Percentiles rank a stretch among this genome's conserved stretches.
Evolutionary conservation across 2,888 invertebrate species (phyloP).

Genomic region (Hyppa rectilinea): DNA sequence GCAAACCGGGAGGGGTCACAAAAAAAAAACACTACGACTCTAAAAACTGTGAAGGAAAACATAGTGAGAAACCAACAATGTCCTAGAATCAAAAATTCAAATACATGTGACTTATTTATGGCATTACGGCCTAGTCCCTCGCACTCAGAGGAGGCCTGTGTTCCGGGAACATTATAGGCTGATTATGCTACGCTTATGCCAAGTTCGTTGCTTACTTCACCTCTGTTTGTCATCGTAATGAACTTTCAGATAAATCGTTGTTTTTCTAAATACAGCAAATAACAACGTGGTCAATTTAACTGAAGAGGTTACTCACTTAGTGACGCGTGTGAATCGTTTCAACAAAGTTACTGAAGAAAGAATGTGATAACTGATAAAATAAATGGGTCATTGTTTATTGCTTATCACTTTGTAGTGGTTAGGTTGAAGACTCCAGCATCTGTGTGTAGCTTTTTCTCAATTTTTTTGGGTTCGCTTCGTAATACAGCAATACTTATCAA

Average conservation of each 20-base stretch:
- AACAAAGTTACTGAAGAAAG: slow-evolving; percentile 24
- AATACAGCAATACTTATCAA: too few relatives aligned
- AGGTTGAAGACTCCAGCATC: slow-evolving; percentile 7
- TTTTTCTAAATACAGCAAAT: slow-evolving; percentile 49
- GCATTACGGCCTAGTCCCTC: background rate
- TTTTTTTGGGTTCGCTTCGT: background rate
- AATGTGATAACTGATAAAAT: slow-evolving; percentile 52
- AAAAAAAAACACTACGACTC: background rate
- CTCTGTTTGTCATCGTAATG: slow-evolving; percentile 29
- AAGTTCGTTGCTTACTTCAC: slow-evolving; percentile 45
- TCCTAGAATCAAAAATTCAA: background rate
- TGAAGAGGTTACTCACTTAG: slow-evolving; percentile 41
- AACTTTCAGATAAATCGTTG: slow-evolving; percentile 49
- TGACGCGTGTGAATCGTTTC: background rate
- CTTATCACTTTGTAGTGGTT: slow-evolving; percentile 18
- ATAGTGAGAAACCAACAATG: background rate
- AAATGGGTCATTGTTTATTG: slow-evolving; percentile 46
- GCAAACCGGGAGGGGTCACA: too few relatives aligned
- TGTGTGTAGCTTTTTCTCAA: background rate
- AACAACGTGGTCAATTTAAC: slow-evolving; percentile 14
- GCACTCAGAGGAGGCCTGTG: too few relatives aligned
- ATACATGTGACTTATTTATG: background rate
- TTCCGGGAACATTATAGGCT: background rate
- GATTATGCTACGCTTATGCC: background rate
- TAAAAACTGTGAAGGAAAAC: background rate